Percentiles rank a stretch among this genome's conserved stretches.
These are phyloP conservation scores for Petrophora chlorosata DNA, from an alignment of 2,888 invertebrate species.

Conservation along the genomic window DNA sequence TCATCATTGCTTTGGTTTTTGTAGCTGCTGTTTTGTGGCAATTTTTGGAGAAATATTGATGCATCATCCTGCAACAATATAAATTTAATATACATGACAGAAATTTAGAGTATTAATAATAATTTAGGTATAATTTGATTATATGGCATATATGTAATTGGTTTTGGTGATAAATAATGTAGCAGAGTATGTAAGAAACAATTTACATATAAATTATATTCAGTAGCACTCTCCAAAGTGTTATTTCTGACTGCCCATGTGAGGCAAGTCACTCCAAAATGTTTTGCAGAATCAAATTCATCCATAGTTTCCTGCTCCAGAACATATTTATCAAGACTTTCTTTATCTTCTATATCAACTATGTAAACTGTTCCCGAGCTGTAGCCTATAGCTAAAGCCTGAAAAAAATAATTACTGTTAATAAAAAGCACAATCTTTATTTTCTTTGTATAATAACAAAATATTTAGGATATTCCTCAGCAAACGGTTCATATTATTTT, in stretches of 20 bases:
- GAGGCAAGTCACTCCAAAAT: slow-evolving; percentile 87
- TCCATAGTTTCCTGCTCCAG: slow-evolving; percentile 66
- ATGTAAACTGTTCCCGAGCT: slow-evolving; percentile 88
- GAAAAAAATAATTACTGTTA: slow-evolving; percentile 45
- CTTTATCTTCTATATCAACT: slow-evolving; percentile 94
- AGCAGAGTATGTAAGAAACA: not conserved
- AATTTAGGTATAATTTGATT: too few relatives aligned
- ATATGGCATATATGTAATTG: too few relatives aligned
- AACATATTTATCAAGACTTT: slow-evolving; percentile 86
- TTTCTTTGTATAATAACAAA: too few relatives aligned
- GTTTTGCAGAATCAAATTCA: slow-evolving; percentile 75
- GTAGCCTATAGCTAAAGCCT: slow-evolving; percentile 88
- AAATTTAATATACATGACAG: too few relatives aligned
- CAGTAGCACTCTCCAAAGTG: slow-evolving; percentile 68
- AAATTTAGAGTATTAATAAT: too few relatives aligned
- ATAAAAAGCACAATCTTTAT: not conserved
- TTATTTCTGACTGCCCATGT: slow-evolving; percentile 86
- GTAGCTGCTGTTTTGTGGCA: slow-evolving; percentile 81
- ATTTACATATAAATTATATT: slow-evolving; percentile 76
- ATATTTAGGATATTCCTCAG: too few relatives aligned
- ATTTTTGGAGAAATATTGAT: slow-evolving; percentile 82
- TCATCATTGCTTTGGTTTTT: slow-evolving; percentile 81
- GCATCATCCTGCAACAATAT: slow-evolving; percentile 67
- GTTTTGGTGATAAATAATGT: too few relatives aligned
- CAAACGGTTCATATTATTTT: too few relatives aligned